Conservation (phyloP, 30 jellyfish, hydroid and myxozoan genomes). For the Euphysa ruthae region DNA sequence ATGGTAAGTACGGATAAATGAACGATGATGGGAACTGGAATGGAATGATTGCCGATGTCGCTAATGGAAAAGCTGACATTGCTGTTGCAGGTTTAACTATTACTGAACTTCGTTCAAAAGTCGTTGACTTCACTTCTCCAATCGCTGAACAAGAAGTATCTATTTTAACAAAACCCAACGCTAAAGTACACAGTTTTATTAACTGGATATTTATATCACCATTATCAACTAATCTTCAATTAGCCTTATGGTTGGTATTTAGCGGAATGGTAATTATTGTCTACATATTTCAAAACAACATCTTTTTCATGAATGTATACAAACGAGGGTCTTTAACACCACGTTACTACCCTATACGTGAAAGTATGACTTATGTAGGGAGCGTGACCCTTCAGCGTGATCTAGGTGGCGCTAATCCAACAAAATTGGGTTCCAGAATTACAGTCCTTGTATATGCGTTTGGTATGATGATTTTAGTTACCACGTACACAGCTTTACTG, state of each 20-base stretch:
- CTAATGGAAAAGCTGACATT: slow-evolving; percentile 65
- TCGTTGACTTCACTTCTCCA: slow-evolving; percentile 58
- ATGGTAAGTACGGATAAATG: slow-evolving; percentile 43
- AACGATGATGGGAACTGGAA: slow-evolving; percentile 35
- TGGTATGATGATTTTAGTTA: slow-evolving; percentile 58
- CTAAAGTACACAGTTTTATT: not conserved
- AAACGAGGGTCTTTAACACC: no score
- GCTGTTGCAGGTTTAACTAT: slow-evolving; percentile 73
- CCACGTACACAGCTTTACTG: slow-evolving; percentile 80
- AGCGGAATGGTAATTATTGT: no score
- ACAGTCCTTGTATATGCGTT: slow-evolving; percentile 69
- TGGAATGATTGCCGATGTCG: slow-evolving; percentile 77
- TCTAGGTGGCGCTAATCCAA: slow-evolving; percentile 78
- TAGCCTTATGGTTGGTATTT: no score
- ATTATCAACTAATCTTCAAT: no score
- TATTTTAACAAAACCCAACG: not conserved
- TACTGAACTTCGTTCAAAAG: slow-evolving; percentile 27
- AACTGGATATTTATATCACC: slow-evolving; percentile 19
- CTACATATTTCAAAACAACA: no score
- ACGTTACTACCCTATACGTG: no score
- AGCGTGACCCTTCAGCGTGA: slow-evolving; percentile 83
- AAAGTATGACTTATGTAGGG: slow-evolving; percentile 44
- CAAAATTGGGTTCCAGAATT: slow-evolving; percentile 42
- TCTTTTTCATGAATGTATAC: no score
- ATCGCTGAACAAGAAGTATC: slow-evolving; percentile 38